Evolutionary conservation across 2,888 invertebrate genomes (phyloP), one percentile per base, ranked within the genome.

Genomic region (Priocnemis perturbator): DNA sequence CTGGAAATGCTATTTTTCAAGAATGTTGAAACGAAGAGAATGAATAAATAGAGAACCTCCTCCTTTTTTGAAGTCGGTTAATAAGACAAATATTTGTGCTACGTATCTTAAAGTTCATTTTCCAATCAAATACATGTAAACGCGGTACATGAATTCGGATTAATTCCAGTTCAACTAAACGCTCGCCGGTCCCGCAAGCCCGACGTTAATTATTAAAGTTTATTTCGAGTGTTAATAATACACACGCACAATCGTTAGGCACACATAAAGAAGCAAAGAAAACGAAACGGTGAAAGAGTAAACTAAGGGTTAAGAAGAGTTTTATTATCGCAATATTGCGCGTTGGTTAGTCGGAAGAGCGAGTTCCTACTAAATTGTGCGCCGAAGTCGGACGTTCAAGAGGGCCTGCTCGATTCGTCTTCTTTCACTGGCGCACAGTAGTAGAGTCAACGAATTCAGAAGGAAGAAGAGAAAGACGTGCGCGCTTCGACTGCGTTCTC

Each of bases 291-390:
- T 44, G 11, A 58, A 20, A 17, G 20, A 19, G 45, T 21, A 15
- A 4, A 45, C 7, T 59, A 20, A 19, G 19, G 44, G 21, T 59
- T 11, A 37, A 37, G 7, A 11, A 37, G 58, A 37, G 30, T 57
- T 17, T 19, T 4, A 30, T 19, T 17, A 57, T 19, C 23, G 37
- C 37, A 50, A 19, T 5, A 11, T 17, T 50, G 50, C 19, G 67
- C 50, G 58, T 64, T 61, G 56, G 73, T 77, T 77, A 78, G 66
- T 67, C 37, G 67, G 67, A 75, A 73, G 73, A 77, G 69, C 67
- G 63, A 79, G 60, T 77, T 77, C 75, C 73, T 79, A 78, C 75
- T 77, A 78, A 78, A 74, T 60, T 65, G 65, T 71, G 64, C 64
- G 50, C 23, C 47, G 20, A 37, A 61, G 48, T 47, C 23, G 58